phyloP scores from a whole-genome alignment of 2,888 invertebrate species.

The Drosophila mulleri region DNA sequence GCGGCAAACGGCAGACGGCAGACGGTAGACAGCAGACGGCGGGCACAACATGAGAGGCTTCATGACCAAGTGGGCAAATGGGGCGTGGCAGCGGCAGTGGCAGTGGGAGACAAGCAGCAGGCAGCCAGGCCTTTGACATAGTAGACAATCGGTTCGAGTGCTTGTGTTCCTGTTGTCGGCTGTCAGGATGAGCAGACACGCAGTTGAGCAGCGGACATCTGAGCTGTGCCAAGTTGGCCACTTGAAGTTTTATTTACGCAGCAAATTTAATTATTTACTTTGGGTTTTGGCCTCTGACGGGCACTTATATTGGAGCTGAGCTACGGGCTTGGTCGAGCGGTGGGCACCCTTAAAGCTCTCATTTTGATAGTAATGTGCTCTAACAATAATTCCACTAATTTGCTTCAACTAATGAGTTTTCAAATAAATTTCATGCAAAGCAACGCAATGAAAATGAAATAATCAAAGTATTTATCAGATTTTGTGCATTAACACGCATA shows the following conservation, averaged over 20 bases:
- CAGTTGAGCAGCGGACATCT: conserved; percentile 42
- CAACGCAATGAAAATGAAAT: conserved; percentile 6
- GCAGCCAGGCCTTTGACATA: conserved; percentile 69
- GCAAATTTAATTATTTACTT: conserved; percentile 79
- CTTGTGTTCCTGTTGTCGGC: conserved; percentile 20
- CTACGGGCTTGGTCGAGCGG: conserved; percentile 4
- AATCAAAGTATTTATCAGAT: conserved; percentile 13
- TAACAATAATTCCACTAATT: not conserved
- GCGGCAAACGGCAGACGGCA: conserved; percentile 3
- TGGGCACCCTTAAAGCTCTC: conserved; percentile 3
- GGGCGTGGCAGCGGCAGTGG: not conserved
- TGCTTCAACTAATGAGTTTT: not conserved
- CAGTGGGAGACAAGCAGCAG: not conserved
- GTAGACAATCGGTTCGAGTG: conserved; percentile 68
- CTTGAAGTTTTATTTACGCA: conserved; percentile 76
- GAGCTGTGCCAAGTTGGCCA: conserved; percentile 28
- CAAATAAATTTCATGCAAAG: not conserved
- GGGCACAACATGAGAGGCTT: conserved; percentile 3
- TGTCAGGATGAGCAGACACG: conserved; percentile 36
- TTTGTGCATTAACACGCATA: conserved; percentile 16
- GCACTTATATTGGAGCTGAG: conserved; percentile 18
- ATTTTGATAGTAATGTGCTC: not conserved
- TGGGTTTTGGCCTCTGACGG: conserved; percentile 29
- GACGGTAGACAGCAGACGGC: not conserved
- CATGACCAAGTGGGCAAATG: not conserved